A percentile compares a stretch with the other conserved stretches of the same genome.
Evolutionary conservation across 64 coral and sea anemone species (phyloP).

Genomic region (Montipora foliosa): DNA sequence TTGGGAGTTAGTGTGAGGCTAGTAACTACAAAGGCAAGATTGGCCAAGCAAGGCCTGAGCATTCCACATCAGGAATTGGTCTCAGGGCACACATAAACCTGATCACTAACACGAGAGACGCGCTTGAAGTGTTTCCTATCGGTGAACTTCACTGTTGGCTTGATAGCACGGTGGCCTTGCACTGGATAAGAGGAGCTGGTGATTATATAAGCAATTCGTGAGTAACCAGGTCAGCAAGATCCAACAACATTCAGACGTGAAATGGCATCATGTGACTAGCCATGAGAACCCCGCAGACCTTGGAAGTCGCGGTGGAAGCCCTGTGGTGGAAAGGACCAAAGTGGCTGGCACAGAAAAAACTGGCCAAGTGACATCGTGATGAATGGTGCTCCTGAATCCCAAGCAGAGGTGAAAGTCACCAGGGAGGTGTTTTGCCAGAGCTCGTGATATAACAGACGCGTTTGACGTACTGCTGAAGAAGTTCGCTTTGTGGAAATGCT

Average conservation of each 20-base stretch:
- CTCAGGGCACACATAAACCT: background rate
- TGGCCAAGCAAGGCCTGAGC: background rate
- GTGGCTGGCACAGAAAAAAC: slow-evolving; percentile 16
- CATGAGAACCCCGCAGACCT: background rate
- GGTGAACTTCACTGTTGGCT: slow-evolving; percentile 2
- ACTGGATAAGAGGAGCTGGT: no score
- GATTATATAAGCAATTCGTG: slow-evolving; percentile 17
- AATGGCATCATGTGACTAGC: background rate
- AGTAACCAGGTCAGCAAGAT: background rate
- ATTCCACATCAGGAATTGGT: background rate
- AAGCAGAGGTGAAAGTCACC: slow-evolving; percentile 21
- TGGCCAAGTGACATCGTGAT: slow-evolving; percentile 35
- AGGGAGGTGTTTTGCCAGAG: slow-evolving; percentile 6
- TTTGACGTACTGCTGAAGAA: no score
- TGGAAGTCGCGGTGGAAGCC: background rate
- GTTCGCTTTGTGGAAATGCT: background rate
- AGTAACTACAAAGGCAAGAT: background rate
- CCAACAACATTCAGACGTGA: background rate
- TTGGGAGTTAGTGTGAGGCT: background rate
- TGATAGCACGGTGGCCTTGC: slow-evolving; percentile 1
- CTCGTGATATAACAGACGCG: no score
- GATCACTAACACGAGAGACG: background rate
- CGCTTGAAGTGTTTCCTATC: slow-evolving; percentile 15
- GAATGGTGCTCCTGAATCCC: background rate
- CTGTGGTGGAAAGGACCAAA: slow-evolving; percentile 55